These are phyloP conservation scores for Sminthurinus signatus DNA, from an alignment of 1,140 invertebrate genomes.

Conservation along the genomic window DNA sequence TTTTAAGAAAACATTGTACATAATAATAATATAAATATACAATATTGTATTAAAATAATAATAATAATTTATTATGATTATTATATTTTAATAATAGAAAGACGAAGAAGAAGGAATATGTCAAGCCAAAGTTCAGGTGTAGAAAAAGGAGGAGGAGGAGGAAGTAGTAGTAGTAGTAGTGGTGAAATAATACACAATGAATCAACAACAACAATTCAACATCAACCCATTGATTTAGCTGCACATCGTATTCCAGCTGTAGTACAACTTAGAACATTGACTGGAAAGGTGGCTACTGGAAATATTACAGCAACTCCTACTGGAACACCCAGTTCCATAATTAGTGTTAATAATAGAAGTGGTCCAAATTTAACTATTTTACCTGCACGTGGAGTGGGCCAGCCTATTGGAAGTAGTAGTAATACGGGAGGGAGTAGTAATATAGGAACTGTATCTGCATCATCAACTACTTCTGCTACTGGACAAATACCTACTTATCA, in stretches of 20 bases:
- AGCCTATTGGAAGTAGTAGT: slow-evolving; percentile 15
- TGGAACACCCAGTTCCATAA: slow-evolving; percentile 26
- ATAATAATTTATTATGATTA: too few relatives aligned
- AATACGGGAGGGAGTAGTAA: too few relatives aligned
- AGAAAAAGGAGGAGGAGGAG: slow-evolving; percentile 38
- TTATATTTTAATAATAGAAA: too few relatives aligned
- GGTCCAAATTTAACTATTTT: slow-evolving; percentile 32
- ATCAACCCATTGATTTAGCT: slow-evolving; percentile 35
- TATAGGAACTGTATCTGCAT: too few relatives aligned
- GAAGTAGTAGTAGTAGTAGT: too few relatives aligned
- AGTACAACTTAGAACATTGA: slow-evolving; percentile 34
- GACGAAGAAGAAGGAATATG: too few relatives aligned
- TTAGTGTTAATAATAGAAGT: slow-evolving; percentile 37
- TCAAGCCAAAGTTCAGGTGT: slow-evolving; percentile 32
- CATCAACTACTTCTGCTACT: too few relatives aligned
- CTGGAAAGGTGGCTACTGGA: slow-evolving; percentile 14
- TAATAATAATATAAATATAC: too few relatives aligned
- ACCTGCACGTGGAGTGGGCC: slow-evolving; percentile 23
- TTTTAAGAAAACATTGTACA: too few relatives aligned
- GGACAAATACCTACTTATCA: slow-evolving; percentile 34
- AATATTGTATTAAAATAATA: too few relatives aligned
- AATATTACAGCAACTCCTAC: not conserved
- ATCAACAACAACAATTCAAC: slow-evolving; percentile 23
- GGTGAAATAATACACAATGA: slow-evolving; percentile 36
- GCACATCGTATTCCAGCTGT: slow-evolving; percentile 19